phyloP scores from a whole-genome alignment of 2,888 invertebrate species.

The Ceriagrion tenellum region DNA sequence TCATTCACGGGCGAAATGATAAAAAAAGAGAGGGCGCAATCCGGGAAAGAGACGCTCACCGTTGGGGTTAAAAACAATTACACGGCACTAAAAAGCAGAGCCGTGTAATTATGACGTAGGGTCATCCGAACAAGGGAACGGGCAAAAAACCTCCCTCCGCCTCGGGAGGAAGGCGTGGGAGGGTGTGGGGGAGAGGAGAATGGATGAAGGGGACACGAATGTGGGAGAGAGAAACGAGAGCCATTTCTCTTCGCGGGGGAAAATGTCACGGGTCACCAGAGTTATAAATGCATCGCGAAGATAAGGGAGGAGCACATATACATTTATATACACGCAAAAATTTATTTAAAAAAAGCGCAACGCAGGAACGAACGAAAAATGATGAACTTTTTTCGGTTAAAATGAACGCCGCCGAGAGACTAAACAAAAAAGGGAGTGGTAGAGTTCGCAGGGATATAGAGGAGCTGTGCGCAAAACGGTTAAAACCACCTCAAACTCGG shows the following conservation, averaged over 20 bases:
- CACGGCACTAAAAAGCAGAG: neutral
- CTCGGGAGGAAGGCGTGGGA: too few species aligned
- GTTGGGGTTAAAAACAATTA: neutral
- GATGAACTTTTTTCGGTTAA: neutral
- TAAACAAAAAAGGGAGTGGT: neutral
- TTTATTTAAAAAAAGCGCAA: neutral
- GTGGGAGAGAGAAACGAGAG: neutral
- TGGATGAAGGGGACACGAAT: neutral
- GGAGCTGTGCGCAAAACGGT: too few species aligned
- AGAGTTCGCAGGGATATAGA: too few species aligned
- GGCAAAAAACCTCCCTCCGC: neutral
- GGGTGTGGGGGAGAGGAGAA: neutral
- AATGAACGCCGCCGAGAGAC: too few species aligned
- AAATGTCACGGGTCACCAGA: slow-evolving; percentile 27
- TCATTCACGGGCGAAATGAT: neutral
- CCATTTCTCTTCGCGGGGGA: neutral
- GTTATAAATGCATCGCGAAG: slow-evolving; percentile 20
- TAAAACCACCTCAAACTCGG: too few species aligned
- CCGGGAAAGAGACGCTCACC: neutral
- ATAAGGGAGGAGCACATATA: neutral
- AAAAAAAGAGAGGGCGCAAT: neutral
- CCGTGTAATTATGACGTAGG: neutral
- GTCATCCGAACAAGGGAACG: neutral
- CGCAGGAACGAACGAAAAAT: neutral
- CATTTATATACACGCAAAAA: neutral